Percentiles rank a stretch among this genome's conserved stretches.
phyloP scores from a whole-genome alignment of 2,797 vertebrate species.

The Clarias laeviceps region DNA sequence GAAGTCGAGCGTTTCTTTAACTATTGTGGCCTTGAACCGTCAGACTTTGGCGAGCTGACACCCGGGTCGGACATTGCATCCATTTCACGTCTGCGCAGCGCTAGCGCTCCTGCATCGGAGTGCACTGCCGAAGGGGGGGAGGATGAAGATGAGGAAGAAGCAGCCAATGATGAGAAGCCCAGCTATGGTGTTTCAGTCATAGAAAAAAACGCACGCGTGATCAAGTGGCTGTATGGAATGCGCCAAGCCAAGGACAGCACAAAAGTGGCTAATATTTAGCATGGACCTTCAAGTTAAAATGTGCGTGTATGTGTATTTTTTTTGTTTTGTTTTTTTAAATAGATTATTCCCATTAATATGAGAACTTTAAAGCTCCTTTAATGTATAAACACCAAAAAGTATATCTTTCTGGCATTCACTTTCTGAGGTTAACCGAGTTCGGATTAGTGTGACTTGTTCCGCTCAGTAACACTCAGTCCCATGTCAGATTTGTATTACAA shows the following conservation, averaged over 20 bases:
- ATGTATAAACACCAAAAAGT: slow-evolving; percentile 6
- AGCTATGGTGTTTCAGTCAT: slow-evolving; percentile 89
- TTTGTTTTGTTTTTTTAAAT: neutral
- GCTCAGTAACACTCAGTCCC: neutral
- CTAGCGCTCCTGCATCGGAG: slow-evolving; percentile 88
- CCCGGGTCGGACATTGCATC: slow-evolving; percentile 91
- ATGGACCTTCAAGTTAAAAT: neutral
- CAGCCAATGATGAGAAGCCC: slow-evolving; percentile 63
- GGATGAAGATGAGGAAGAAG: slow-evolving; percentile 68
- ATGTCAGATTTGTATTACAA: neutral
- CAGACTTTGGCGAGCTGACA: slow-evolving; percentile 79
- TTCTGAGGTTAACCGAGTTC: neutral
- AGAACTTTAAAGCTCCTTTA: neutral
- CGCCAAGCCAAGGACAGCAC: slow-evolving; percentile 78
- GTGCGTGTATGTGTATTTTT: neutral
- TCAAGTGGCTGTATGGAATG: slow-evolving; percentile 94
- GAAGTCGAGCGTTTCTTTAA: slow-evolving; percentile 96
- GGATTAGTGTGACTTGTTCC: neutral
- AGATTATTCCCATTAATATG: neutral
- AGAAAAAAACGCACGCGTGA: slow-evolving; percentile 92
- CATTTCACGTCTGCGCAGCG: slow-evolving; percentile 84
- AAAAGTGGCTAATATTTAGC: slow-evolving; percentile 68
- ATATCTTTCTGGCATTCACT: neutral
- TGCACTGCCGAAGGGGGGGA: slow-evolving; percentile 69
- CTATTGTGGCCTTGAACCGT: slow-evolving; percentile 88